phyloP scores from a whole-genome alignment of 1,140 invertebrate species.

The Aphelenchoides fujianensis region DNA sequence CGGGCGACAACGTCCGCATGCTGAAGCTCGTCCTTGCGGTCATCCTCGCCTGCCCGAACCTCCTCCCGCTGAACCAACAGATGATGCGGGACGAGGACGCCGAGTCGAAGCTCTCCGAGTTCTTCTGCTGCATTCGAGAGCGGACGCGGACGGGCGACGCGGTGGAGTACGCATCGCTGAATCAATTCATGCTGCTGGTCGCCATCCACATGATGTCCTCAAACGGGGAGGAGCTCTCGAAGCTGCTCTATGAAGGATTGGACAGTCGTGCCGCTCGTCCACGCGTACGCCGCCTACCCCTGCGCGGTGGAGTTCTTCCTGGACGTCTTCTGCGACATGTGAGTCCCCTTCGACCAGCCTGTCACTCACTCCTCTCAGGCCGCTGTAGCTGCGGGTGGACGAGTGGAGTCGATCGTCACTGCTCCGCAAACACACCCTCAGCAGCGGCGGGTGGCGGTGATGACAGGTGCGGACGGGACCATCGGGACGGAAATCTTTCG shows the following conservation, averaged over 20 bases:
- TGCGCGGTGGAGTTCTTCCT: too few species aligned
- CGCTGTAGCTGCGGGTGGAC: too few species aligned
- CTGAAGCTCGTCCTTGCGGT: constrained; percentile 38
- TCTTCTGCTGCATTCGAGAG: constrained; percentile 25
- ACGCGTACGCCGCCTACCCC: too few species aligned
- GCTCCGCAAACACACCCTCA: too few species aligned
- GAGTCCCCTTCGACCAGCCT: too few species aligned
- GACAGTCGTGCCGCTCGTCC: too few species aligned
- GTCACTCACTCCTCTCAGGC: too few species aligned
- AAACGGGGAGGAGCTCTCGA: constrained; percentile 27
- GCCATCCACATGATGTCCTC: constrained; percentile 28
- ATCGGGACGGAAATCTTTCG: too few species aligned
- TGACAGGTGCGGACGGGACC: too few species aligned
- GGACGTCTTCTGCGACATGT: too few species aligned
- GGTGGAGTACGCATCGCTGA: constrained; percentile 19
- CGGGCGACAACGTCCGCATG: constrained; percentile 6
- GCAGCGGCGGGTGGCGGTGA: too few species aligned
- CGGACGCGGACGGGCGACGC: constrained; percentile 5
- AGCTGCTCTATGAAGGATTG: constrained; percentile 15
- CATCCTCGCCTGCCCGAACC: constrained; percentile 39
- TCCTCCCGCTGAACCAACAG: constrained; percentile 27
- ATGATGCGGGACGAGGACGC: constrained; percentile 18
- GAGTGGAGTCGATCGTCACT: too few species aligned
- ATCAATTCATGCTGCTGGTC: constrained; percentile 28
- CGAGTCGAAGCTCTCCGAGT: constrained; percentile 21